Evolutionary conservation across 2,888 invertebrate genomes (phyloP), one percentile per base, ranked within the genome.

Genomic region (Rhimphoctona megacephalus): DNA sequence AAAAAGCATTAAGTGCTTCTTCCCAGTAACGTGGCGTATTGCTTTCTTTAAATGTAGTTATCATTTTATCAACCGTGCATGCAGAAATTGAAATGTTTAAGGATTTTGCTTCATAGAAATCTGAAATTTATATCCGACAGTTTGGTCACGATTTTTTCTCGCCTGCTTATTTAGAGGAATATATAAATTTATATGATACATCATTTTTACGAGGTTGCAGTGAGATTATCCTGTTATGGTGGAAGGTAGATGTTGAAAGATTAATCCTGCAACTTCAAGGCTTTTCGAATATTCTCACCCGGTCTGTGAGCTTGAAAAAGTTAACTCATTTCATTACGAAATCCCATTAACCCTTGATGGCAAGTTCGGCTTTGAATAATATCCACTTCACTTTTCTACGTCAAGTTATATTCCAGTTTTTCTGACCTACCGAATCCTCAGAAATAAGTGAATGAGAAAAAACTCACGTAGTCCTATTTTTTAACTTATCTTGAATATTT

Each of bases 121-220:
- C 6, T 30, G 30, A 61, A 61, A 61, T 17, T 14, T 61, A 25
- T 14, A 61, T 61, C 61, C 30, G 14, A 30, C 30, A 30, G 30
- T 61, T 30, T 30, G 61, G 17, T 61, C 61, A 30, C 61, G 30
- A 30, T 1, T 61, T 3, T 25, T 17, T 61, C 33, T 11, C 17
- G 61, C 17, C 17, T 61, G 30, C 8, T 36, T 57, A 19, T 76
- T 36, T 30, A 43, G 17, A 33, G 17, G 22, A 33, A 54, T 79
- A 54, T 69, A 54, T 69, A 39, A 30, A 49, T 64, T 36, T 39
- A 64, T 81, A 64, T 72, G 46, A 74, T 54, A 73, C 33, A 70
- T 66, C 78, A 70, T 83, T 80, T 86, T 83, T 83, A 86, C 57
- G 85, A 69, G 76, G 39, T 61, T 70, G 79, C 69, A 46, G 70